Percentiles rank a stretch among this genome's conserved stretches.
Conservation (phyloP, 2,113 vertebrate species). For the Paratilapia polleni region DNA sequence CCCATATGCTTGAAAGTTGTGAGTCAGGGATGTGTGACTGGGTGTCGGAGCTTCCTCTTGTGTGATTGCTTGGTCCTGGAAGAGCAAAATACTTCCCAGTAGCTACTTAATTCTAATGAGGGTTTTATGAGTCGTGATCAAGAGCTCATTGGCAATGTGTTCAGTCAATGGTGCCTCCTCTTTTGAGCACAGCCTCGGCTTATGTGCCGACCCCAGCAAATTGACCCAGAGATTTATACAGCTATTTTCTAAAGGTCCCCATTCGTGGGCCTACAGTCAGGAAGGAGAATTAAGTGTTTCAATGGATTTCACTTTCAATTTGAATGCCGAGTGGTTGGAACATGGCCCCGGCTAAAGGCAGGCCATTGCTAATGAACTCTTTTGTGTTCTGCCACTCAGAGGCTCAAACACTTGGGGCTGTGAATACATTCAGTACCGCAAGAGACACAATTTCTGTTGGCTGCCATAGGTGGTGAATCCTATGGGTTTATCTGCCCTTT, state of each 20-base stretch:
- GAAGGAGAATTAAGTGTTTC: constrained; percentile 68
- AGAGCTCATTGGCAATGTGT: constrained; percentile 61
- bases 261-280: constrained; percentile 56
- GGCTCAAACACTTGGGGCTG: constrained; percentile 53
- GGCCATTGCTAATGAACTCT: constrained; percentile 63
- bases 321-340: constrained; percentile 65
- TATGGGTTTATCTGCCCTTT: constrained; percentile 11
- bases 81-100: constrained; percentile 41
- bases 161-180: constrained; percentile 51
- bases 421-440: constrained; percentile 48
- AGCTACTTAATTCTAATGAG: constrained; percentile 67
- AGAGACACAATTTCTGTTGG: constrained; percentile 26
- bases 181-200: constrained; percentile 41
- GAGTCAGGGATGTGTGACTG: constrained; percentile 11
- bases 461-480: constrained; percentile 9
- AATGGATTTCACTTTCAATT: constrained; percentile 73
- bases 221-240: constrained; percentile 73
- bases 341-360: constrained; percentile 37
- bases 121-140: constrained; percentile 73
- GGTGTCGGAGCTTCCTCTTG: neutral
- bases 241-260: constrained; percentile 71
- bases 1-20: neutral
- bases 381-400: constrained; percentile 61
- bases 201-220: constrained; percentile 60
- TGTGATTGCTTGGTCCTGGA: constrained; percentile 53